Percentiles rank a stretch among this genome's conserved stretches.
These are phyloP conservation scores for Megathymus violae DNA, from an alignment of 1,140 invertebrate genomes.

Conservation along the genomic window DNA sequence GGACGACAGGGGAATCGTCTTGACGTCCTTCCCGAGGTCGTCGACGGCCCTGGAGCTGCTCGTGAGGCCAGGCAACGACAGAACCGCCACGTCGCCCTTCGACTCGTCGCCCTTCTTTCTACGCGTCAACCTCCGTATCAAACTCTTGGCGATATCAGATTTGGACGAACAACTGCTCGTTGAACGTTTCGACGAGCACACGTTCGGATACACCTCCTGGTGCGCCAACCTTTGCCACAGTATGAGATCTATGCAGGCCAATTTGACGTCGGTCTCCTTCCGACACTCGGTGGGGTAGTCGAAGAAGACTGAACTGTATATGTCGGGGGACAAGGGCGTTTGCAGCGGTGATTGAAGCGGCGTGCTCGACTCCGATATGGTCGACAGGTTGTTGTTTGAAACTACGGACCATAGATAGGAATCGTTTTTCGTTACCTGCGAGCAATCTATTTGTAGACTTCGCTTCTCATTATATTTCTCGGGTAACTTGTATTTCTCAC, in stretches of 20 bases:
- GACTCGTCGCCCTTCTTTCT: conserved; percentile 53
- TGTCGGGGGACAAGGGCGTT: conserved; percentile 57
- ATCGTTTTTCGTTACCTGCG: conserved; percentile 55
- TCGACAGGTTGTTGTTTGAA: conserved; percentile 59
- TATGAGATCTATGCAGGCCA: conserved; percentile 75
- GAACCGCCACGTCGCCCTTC: conserved; percentile 62
- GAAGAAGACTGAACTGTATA: conserved; percentile 75
- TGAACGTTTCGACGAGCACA: conserved; percentile 54
- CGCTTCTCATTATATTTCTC: conserved; percentile 50
- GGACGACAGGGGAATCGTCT: conserved; percentile 61
- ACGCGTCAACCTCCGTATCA: conserved; percentile 55
- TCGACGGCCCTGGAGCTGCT: conserved; percentile 61
- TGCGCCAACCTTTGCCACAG: conserved; percentile 75
- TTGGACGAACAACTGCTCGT: conserved; percentile 55
- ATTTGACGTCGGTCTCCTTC: conserved; percentile 43
- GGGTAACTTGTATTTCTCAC: conserved; percentile 55
- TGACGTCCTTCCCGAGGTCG: conserved; percentile 66
- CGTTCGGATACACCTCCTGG: conserved; percentile 62
- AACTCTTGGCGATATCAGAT: conserved; percentile 58
- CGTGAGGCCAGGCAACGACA: conserved; percentile 66
- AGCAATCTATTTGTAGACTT: conserved; percentile 46
- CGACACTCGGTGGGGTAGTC: conserved; percentile 53
- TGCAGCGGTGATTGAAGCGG: conserved; percentile 50
- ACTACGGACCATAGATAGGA: conserved; percentile 59
- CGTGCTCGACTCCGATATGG: conserved; percentile 64